Conservation (phyloP, 2,797 vertebrate genomes). For the Sardinella longiceps region DNA sequence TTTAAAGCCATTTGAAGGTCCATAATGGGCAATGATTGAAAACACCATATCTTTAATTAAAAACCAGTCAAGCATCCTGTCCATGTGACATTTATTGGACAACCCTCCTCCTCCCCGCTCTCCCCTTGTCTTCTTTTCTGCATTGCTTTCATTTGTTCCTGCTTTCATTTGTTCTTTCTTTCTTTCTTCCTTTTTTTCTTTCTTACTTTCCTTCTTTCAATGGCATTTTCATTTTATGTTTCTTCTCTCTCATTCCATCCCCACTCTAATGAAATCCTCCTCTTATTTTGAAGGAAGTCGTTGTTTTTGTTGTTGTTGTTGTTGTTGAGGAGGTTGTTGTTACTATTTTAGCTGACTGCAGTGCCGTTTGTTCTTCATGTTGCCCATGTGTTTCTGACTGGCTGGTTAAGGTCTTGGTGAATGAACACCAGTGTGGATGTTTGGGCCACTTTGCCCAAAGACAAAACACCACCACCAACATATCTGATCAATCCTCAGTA, state of each 20-base stretch:
- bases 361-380: background rate
- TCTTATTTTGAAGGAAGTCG: background rate
- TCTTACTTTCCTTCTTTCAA: background rate
- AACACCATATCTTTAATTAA: constrained; percentile 22
- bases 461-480: background rate
- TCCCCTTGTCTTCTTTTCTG: background rate
- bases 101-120: background rate
- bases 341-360: background rate
- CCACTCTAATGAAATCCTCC: background rate
- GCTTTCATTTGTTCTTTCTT: no score
- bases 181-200: background rate
- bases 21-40: background rate
- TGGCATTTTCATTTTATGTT: background rate
- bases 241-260: background rate
- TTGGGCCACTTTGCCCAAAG: background rate
- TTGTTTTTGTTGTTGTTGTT: no score
- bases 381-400: background rate
- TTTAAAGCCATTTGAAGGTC: background rate
- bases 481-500: background rate
- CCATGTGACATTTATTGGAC: background rate
- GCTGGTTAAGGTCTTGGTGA: background rate
- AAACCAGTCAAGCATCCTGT: constrained; percentile 4
- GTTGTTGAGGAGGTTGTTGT: background rate
- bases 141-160: no score
- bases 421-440: background rate